A percentile compares a stretch with the other conserved stretches of the same genome.
phyloP scores from a whole-genome alignment of 2,888 invertebrate genomes.

The Rapana venosa region DNA sequence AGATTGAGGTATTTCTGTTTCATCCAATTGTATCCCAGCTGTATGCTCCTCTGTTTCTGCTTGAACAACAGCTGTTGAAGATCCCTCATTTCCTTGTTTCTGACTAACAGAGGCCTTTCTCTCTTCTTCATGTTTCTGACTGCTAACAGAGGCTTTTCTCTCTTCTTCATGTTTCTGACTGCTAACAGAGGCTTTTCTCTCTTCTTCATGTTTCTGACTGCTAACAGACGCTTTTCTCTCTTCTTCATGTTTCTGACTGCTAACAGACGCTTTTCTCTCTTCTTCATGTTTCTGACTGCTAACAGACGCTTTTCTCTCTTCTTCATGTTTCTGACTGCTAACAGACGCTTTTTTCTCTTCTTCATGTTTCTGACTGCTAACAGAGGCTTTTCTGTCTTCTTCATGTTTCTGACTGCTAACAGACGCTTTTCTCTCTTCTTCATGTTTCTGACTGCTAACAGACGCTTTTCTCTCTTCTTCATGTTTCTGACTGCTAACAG shows the following conservation, averaged over 20 bases:
- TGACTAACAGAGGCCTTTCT: conserved; percentile 13
- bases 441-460: neutral
- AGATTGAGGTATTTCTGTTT: conserved; percentile 13
- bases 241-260: neutral
- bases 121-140: conserved; percentile 1
- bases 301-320: neutral
- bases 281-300: neutral
- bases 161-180: neutral
- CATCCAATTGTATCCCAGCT: neutral
- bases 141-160: neutral
- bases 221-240: neutral
- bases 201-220: neutral
- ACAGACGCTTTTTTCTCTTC: neutral
- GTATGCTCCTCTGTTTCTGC: neutral
- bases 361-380: neutral
- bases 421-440: neutral
- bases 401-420: neutral
- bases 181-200: neutral
- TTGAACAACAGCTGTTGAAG: neutral
- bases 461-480: neutral
- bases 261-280: neutral
- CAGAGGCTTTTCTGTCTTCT: neutral
- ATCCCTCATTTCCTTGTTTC: neutral
- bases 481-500: neutral
- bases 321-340: neutral